Evolutionary conservation across 1,140 invertebrate species (phyloP).

Genomic region (Thrips palmi): DNA sequence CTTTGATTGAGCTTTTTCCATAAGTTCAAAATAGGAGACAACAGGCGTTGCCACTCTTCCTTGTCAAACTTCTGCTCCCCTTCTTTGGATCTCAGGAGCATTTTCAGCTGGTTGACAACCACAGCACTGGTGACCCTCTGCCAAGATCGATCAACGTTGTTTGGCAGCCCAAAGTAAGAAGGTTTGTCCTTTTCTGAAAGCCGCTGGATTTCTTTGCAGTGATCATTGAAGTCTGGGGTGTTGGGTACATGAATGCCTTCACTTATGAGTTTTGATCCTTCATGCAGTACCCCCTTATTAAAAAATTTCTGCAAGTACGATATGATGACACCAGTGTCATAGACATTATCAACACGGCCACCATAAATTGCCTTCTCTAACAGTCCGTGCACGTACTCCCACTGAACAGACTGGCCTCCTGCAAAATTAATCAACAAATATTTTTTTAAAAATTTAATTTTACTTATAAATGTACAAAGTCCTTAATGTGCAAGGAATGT

Average conservation of each 20-base stretch:
- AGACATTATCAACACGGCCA: conserved; percentile 64
- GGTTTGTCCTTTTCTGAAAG: conserved; percentile 49
- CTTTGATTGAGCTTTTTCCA: conserved; percentile 55
- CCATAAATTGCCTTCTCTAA: conserved; percentile 73
- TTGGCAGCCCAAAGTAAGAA: conserved; percentile 56
- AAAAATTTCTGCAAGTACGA: conserved; percentile 62
- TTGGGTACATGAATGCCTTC: conserved; percentile 28
- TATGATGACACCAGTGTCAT: conserved; percentile 53
- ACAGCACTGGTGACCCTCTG: conserved; percentile 44
- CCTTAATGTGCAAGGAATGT: neutral
- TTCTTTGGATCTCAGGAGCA: conserved; percentile 19
- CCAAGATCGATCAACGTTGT: conserved; percentile 61
- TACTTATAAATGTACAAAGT: conserved; percentile 1
- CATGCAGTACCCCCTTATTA: conserved; percentile 33
- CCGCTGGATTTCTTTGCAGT: conserved; percentile 34
- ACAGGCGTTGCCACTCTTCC: conserved; percentile 33
- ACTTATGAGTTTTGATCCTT: conserved; percentile 33
- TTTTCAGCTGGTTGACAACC: conserved; percentile 44
- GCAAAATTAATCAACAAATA: too few species aligned
- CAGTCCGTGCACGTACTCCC: conserved; percentile 63
- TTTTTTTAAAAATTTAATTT: neutral
- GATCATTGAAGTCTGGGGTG: conserved; percentile 36
- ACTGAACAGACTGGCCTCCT: conserved; percentile 29
- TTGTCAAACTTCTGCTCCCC: conserved; percentile 20
- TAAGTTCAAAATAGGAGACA: conserved; percentile 44